These are phyloP conservation scores for Galaxea fascicularis DNA, from an alignment of 92 coral and sea anemone species.

Conservation along the genomic window DNA sequence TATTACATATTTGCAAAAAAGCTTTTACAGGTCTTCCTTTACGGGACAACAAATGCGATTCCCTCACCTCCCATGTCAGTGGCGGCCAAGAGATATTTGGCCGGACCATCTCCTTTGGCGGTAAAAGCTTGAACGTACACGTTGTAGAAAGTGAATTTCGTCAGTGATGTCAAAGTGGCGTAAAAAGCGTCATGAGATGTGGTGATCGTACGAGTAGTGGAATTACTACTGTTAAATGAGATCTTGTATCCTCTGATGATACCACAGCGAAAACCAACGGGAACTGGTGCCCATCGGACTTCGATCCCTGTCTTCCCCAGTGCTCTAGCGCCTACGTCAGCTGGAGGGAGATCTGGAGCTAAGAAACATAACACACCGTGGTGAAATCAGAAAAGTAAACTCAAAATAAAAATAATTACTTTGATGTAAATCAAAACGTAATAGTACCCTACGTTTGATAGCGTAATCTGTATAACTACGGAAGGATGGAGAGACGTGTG, in stretches of 20 bases:
- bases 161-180: constrained; percentile 23
- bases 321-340: constrained; percentile 1
- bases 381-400: neutral
- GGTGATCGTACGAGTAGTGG: neutral
- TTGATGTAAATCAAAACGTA: neutral
- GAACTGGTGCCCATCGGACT: constrained; percentile 43
- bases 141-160: constrained; percentile 38
- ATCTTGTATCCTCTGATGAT: constrained; percentile 38
- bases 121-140: constrained; percentile 52
- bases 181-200: neutral
- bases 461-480: too few relatives aligned
- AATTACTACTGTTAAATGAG: constrained; percentile 12
- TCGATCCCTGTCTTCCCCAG: constrained; percentile 20
- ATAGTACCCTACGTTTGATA: too few relatives aligned
- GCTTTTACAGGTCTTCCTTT: too few relatives aligned
- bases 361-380: neutral
- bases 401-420: neutral
- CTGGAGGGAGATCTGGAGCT: constrained; percentile 45
- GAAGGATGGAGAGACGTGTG: too few relatives aligned
- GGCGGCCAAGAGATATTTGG: neutral
- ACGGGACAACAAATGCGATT: too few relatives aligned
- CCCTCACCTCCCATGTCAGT: constrained; percentile 51
- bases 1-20: too few relatives aligned
- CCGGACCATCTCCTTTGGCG: constrained; percentile 46
- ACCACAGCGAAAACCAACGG: constrained; percentile 24